A percentile compares a stretch with the other conserved stretches of the same genome.
These are phyloP conservation scores for Oikopleura dioica DNA, from an alignment of 23 tunicate genomes.

Conservation along the genomic window DNA sequence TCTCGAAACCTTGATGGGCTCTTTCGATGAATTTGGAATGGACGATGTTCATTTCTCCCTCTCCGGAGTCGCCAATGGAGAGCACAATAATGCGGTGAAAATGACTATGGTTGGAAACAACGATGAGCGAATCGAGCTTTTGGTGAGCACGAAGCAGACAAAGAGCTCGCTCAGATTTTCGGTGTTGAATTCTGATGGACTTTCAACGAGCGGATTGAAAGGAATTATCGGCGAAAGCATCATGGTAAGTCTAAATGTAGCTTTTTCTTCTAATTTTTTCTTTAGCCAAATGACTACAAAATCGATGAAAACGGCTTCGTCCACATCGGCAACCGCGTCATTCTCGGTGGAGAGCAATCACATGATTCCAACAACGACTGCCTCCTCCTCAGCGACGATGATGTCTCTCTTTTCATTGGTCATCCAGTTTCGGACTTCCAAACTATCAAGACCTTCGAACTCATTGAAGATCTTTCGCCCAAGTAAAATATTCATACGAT, in stretches of 20 bases:
- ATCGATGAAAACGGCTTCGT: background rate
- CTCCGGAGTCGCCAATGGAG: too few relatives aligned
- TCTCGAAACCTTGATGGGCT: background rate
- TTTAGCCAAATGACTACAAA: background rate
- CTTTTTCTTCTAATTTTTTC: too few relatives aligned
- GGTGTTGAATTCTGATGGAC: background rate
- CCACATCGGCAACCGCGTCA: background rate
- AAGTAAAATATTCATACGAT: too few relatives aligned
- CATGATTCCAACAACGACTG: too few relatives aligned
- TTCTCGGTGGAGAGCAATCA: too few relatives aligned
- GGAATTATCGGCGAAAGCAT: background rate
- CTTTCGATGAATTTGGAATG: background rate
- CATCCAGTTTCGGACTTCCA: too few relatives aligned
- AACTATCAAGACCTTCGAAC: too few relatives aligned
- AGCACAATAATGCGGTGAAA: background rate
- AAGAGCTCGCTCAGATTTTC: background rate
- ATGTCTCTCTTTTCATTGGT: too few relatives aligned
- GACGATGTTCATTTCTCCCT: constrained; percentile 10
- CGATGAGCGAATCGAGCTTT: background rate
- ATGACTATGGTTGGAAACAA: background rate
- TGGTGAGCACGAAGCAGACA: background rate
- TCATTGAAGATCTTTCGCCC: too few relatives aligned
- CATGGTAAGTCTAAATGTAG: too few relatives aligned
- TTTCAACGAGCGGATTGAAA: background rate
- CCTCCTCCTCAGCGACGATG: too few relatives aligned